A percentile compares a stretch with the other conserved stretches of the same genome.
phyloP scores from a whole-genome alignment of 2,888 invertebrate genomes.

The Drosophila recens region DNA sequence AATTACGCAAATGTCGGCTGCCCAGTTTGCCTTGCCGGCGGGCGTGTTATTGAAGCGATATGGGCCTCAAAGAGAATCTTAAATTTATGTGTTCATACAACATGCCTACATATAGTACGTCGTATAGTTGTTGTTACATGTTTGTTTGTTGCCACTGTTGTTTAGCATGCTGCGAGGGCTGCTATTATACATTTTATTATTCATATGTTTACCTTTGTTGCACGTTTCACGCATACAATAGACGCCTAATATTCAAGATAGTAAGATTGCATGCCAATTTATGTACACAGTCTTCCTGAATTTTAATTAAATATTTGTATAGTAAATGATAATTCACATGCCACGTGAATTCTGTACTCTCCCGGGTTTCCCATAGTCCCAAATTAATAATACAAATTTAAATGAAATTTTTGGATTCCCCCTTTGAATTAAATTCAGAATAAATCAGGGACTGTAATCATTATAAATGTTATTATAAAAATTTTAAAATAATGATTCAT shows the following conservation, averaged over 20 bases:
- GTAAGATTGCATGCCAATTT: constrained; percentile 31
- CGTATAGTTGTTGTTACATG: constrained; percentile 8
- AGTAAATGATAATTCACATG: not conserved
- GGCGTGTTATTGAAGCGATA: constrained; percentile 77
- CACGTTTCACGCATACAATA: constrained; percentile 7
- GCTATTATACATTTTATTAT: constrained; percentile 13
- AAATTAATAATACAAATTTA: not conserved
- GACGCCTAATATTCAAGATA: not conserved
- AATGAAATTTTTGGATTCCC: no score
- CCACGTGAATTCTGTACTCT: not conserved
- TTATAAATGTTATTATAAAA: no score
- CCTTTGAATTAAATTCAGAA: no score
- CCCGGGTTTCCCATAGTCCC: not conserved
- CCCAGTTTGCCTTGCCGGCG: constrained; percentile 64
- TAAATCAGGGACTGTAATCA: no score
- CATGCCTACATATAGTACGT: constrained; percentile 14
- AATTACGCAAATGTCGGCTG: constrained; percentile 81
- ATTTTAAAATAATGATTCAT: no score
- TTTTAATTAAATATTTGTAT: constrained; percentile 3
- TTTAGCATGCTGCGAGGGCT: constrained; percentile 24
- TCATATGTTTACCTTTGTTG: constrained; percentile 21
- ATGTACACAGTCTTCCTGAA: not conserved
- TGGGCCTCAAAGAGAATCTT: constrained; percentile 53
- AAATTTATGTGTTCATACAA: constrained; percentile 53
- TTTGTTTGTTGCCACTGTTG: constrained; percentile 19